Base-by-base conservation (phyloP, 2,113 vertebrate species). In the Coreoperca whiteheadi region DNA sequence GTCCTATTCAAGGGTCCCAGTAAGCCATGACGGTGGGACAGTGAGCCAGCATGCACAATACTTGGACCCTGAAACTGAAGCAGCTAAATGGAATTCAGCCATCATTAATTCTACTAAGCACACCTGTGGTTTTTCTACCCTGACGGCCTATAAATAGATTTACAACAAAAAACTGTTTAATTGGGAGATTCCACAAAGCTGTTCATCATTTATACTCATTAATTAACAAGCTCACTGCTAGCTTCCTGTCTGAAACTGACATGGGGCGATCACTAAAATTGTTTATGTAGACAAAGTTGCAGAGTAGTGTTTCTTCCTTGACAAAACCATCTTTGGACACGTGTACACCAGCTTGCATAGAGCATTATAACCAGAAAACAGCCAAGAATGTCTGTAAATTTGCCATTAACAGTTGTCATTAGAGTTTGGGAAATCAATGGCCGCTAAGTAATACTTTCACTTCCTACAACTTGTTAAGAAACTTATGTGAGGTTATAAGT, bases 371-470 rank as follows among this genome's bases (percentile, higher is more conserved):
- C 21, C 34, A 41, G 32, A 32, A 9, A 6, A 39, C 23, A 28
- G 34, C 54, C 46, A 59, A 76, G 39, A 61, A 30, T 15, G 43
- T 34, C 15, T 63, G 69, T 63, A 61, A 74, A 30, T 63, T 48
- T 15, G 54, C 66, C 51, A 54, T 72, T 43, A 74, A 14, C 66
- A 50, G 64, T 54, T 41, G 63, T 59, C 54, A 43, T 53, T 57
- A 18, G 10, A 59, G 16, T 51, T 77, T 30, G 10, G 43, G n/a
- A 71, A 77, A 72, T 75, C 10, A 79, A n/a, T 37, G 48, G 59
- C 4, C 12, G 2, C 23, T 9, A 77, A 50, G 32, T 16, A 8
- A 68, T 73, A 72, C 9, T 30, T 81, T 53, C 9, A 15, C 50
- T 18, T 76, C 65, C 28, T 51, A 1, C 39, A 69, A 51, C 48